These are phyloP conservation scores for Protomyctophum bolini DNA, from an alignment of 2,113 vertebrate genomes.

Conservation along the genomic window DNA sequence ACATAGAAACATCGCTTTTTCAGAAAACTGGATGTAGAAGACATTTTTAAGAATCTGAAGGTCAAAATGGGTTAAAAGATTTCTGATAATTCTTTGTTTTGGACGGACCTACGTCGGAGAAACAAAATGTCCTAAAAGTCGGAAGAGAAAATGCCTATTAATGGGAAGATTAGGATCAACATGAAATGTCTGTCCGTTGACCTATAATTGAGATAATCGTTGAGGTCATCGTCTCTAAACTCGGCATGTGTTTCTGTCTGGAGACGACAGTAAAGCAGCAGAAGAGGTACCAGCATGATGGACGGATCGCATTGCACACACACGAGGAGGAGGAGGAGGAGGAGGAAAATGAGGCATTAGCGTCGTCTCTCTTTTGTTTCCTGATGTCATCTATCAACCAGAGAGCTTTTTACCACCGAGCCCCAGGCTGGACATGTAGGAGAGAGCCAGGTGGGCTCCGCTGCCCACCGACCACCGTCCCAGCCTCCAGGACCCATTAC, in stretches of 20 bases:
- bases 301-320: constrained; percentile 48
- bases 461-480: too few relatives aligned
- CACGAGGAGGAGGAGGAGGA: constrained; percentile 58
- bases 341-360: constrained; percentile 59
- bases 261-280: constrained; percentile 35
- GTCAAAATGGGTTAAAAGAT: too few relatives aligned
- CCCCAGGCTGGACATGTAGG: constrained; percentile 52
- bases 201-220: neutral
- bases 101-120: too few relatives aligned
- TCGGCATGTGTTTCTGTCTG: neutral
- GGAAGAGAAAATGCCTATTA: too few relatives aligned
- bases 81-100: too few relatives aligned
- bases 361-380: constrained; percentile 58
- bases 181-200: too few relatives aligned
- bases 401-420: constrained; percentile 52
- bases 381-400: constrained; percentile 58
- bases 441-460: constrained; percentile 57
- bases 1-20: too few relatives aligned
- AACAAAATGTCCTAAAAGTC: too few relatives aligned
- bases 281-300: constrained; percentile 52
- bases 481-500: too few relatives aligned
- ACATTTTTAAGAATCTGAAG: too few relatives aligned
- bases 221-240: neutral
- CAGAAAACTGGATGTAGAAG: too few relatives aligned
- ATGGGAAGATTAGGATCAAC: too few relatives aligned